Base-by-base conservation (phyloP, 2,888 invertebrate species). In the Spisula solida region DNA sequence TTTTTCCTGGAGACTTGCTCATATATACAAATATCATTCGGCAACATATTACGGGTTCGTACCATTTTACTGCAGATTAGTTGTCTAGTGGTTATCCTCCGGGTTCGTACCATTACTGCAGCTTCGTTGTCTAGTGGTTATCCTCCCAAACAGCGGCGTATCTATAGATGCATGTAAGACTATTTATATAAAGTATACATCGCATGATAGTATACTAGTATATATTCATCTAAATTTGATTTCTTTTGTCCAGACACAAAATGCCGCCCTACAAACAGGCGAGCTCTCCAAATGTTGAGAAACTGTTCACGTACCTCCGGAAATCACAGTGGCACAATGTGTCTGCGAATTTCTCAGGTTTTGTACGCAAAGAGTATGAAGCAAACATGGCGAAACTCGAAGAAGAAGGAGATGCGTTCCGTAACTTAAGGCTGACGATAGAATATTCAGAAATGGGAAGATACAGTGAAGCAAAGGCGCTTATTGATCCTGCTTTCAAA, bases 301-400 rank as follows among this genome's bases (percentile, higher is more conserved):
- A 89, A 51, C 84, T 92, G n/a, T 86, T 92, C 25, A 34, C 20
- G 29, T 92, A 89, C 84, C 78, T 92, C 18, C 83, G 88, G 47
- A 90, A 85, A 78, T 80, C 80, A 18, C 82, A 81, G 55, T 92
- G 92, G 92, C 92, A 89, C 51, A 90, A 92, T 75, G 90, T 92
- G 0, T 90, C 90, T 0, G 70, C 92, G 10, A 87, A 85, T 25
- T 92, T 90, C 25, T 81, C 92, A 16, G 81, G 89, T 6, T 92
- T 86, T 56, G 89, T 88, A 25, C 84, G 87, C n/a, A 90, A 88
- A 25, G 92, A 92, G 51, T 89, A 79, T 60, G 82, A 89, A 20
- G 6, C 70, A 5, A 41, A 79, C 16, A 55, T 92, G 31, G 66
- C 60, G 1, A 86, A 89, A 51, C 86, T 92, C 0, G 88, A 92